Conservation (phyloP, 2,113 vertebrate species). For the Marcusenius ussheri region DNA sequence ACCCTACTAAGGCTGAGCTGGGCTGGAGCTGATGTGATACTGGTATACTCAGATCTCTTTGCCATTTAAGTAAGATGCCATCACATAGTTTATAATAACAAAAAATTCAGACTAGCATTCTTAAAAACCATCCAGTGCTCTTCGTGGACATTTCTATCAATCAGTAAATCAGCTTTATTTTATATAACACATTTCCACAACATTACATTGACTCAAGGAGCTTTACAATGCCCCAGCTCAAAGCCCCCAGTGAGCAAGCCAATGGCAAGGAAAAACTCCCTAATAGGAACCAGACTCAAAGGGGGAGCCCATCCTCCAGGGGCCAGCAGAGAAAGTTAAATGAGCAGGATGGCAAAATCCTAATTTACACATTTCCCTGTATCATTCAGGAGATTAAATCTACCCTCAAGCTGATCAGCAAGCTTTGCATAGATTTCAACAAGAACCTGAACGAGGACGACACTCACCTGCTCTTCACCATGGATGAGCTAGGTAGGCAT, state of each 20-base stretch:
- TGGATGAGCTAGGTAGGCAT: constrained; percentile 72
- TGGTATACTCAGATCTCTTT: not conserved
- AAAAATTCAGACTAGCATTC: not conserved
- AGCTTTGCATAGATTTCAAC: constrained; percentile 89
- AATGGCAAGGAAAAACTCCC: not conserved
- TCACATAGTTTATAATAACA: not conserved
- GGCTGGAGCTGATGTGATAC: not conserved
- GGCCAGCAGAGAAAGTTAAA: not conserved
- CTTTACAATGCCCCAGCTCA: not conserved
- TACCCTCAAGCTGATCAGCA: constrained; percentile 75
- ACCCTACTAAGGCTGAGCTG: not conserved
- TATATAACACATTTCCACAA: not conserved
- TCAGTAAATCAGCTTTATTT: not conserved
- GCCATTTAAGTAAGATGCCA: not conserved
- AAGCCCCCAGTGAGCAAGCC: not conserved
- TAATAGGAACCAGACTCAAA: not conserved
- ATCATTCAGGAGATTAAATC: constrained; percentile 74
- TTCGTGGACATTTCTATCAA: not conserved
- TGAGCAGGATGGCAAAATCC: not conserved
- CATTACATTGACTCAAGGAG: not conserved
- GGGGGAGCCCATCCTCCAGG: not conserved
- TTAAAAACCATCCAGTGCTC: not conserved
- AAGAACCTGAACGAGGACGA: constrained; percentile 88
- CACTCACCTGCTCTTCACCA: constrained; percentile 72
- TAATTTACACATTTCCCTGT: not conserved